Base-by-base conservation (phyloP, 2,797 vertebrate genomes). In the Sparus aurata region DNA sequence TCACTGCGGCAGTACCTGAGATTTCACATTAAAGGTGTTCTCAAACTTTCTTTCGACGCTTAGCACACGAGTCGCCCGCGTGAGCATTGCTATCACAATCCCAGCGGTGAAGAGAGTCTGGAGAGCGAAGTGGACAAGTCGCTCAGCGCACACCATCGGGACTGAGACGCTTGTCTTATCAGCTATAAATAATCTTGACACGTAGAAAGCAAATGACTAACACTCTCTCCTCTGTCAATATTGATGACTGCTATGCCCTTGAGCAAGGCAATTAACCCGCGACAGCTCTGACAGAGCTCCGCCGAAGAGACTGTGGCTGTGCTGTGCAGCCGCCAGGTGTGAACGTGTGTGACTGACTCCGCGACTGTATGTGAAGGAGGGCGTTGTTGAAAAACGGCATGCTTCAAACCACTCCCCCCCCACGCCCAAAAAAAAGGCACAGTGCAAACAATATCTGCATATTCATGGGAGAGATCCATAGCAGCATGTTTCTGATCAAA, bases 401-500 rank as follows among this genome's bases (percentile, higher is more conserved):
- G 27, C 62, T 43, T 59, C 9, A 81, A 73, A 68, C 50, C 73
- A 69, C 0, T 27, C 52, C 47, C 47, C 54, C 17, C n/a, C n/a
- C n/a, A n/a, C n/a, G n/a, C n/a, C n/a, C n/a, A n/a, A 7, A 12
- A 52, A 69, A 66, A 73, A 75, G 43, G 30, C 25, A 61, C 65
- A 22, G 18, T 5, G 11, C 72, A 54, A 60, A 78, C 66, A 72
- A 27, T 22, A 77, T 83, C 76, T 91, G 81, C 83, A 91, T 91
- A 89, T 85, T 85, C 81, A 86, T 83, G 74, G 86, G 67, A 73
- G 77, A 54, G 0, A 34, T 25, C 75, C 53, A 69, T 69, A 69
- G 71, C n/a, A 53, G 60, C 79, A 17, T 43, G 76, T 74, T 69
- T 85, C 76, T 73, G 86, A 91, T 90, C 84, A 80, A 85, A 83